phyloP scores from a whole-genome alignment of 2,797 vertebrate species.

The Sitta carolinensis region DNA sequence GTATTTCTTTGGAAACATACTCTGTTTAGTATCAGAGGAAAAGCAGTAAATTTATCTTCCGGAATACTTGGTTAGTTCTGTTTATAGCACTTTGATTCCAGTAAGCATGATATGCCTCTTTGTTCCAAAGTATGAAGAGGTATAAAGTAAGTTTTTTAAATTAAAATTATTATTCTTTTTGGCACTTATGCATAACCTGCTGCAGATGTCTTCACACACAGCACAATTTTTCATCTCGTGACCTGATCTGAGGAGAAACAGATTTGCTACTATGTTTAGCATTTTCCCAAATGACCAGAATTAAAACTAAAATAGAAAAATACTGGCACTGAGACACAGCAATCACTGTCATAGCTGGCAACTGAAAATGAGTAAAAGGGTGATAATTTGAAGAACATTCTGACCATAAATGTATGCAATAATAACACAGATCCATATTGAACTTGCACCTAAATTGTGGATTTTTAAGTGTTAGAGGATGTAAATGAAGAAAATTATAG shows the following conservation, averaged over 20 bases:
- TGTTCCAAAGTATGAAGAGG: neutral
- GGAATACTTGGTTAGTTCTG: neutral
- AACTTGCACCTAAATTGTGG: neutral
- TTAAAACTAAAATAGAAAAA: neutral
- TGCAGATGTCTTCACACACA: neutral
- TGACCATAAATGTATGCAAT: neutral
- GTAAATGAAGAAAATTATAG: neutral
- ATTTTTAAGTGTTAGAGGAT: neutral
- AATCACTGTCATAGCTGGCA: neutral
- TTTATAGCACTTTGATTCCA: neutral
- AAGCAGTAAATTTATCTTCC: neutral
- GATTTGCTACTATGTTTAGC: neutral
- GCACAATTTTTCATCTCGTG: neutral
- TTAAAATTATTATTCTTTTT: neutral
- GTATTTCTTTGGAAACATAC: neutral
- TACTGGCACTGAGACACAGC: neutral
- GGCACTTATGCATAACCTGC: neutral
- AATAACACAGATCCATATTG: neutral
- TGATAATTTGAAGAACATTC: neutral
- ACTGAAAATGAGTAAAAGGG: neutral
- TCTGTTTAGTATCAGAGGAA: neutral
- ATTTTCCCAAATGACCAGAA: neutral
- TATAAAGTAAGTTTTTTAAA: neutral
- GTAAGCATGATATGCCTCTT: neutral
- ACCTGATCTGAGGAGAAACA: neutral